Conservation (phyloP, 1,140 invertebrate species). For the Ylistrum balloti region DNA sequence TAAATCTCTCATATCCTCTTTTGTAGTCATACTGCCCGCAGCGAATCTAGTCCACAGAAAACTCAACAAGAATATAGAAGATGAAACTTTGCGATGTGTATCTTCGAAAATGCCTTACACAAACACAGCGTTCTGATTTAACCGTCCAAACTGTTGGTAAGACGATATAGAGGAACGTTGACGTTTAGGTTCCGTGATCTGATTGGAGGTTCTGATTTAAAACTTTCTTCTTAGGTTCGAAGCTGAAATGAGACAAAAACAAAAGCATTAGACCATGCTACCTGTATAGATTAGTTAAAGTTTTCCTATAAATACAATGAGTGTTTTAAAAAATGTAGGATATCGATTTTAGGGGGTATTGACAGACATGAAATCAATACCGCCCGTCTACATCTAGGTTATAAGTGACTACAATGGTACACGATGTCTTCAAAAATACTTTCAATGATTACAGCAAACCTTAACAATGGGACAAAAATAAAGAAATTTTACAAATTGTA, state of each 20-base stretch:
- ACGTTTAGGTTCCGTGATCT: not conserved
- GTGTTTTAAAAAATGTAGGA: not conserved
- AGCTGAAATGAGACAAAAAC: not conserved
- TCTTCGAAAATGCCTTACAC: not conserved
- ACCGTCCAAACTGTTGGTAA: conserved; percentile 17
- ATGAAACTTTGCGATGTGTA: conserved; percentile 12
- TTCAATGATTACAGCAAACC: not conserved
- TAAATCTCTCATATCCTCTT: conserved; percentile 22
- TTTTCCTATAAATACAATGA: not conserved
- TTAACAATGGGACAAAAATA: not conserved
- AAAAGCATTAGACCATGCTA: conserved; percentile 34
- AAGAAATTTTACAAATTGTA: not conserved
- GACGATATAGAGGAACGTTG: not conserved
- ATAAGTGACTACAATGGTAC: not conserved
- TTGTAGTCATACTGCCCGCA: not conserved
- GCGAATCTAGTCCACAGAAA: not conserved
- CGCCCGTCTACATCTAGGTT: not conserved
- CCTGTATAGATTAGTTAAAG: not conserved
- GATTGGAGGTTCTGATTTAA: not conserved
- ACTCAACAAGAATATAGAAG: not conserved
- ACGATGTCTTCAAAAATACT: not conserved
- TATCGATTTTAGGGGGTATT: not conserved
- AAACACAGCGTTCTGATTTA: not conserved
- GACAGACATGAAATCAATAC: not conserved
- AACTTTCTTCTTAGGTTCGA: not conserved